Evolutionary conservation across 2,113 vertebrate species (phyloP), one percentile per base, ranked within the genome.

Genomic region (Calonectris borealis): DNA sequence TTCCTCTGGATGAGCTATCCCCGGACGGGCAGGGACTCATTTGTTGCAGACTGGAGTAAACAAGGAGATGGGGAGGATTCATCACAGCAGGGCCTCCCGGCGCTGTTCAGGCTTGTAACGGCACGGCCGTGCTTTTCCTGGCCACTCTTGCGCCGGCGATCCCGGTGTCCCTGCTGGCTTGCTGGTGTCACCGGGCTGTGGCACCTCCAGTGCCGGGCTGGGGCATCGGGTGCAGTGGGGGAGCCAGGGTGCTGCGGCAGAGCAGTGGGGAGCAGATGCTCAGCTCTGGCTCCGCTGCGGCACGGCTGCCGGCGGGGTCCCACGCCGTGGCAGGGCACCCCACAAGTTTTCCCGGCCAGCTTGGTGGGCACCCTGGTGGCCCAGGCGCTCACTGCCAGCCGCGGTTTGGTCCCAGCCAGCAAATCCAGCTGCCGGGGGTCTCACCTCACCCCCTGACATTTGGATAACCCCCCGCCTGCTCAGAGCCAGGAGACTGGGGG

Each of bases 401-500:
- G 8, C 6, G 2, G 70, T 84, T 78, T 70, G 75, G 77, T 86
- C 88, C 87, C 84, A 94, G 84, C 13, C 19, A 11, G 71, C 4
- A 1, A 95, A 90, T 55, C 83, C 32, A 4, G 75, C 73, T 82
- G 96, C 98, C 93, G 68, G 92, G 97, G 98, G 97, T 87, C 92
- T 98, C 97, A 98, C 97, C 98, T 98, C 97, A 97, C 97, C 97
- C 98, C 96, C 97, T 98, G 98, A 98, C 98, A 98, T 98, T 98
- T 98, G 98, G 98, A 96, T 98, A 89, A 98, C 98, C 97, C 95
- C 96, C 97, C 96, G 75, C 90, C 92, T 96, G 95, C 96, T 98
- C 96, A 72, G 93, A 94, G 78, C 94, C 75, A 60, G 96, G 92
- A 88, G 61, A 57, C 62, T 72, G 80, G 36, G 62, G 71, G 17